Evolutionary conservation across 1,140 invertebrate genomes (phyloP).

Genomic region (Drosophila kanapiae): DNA sequence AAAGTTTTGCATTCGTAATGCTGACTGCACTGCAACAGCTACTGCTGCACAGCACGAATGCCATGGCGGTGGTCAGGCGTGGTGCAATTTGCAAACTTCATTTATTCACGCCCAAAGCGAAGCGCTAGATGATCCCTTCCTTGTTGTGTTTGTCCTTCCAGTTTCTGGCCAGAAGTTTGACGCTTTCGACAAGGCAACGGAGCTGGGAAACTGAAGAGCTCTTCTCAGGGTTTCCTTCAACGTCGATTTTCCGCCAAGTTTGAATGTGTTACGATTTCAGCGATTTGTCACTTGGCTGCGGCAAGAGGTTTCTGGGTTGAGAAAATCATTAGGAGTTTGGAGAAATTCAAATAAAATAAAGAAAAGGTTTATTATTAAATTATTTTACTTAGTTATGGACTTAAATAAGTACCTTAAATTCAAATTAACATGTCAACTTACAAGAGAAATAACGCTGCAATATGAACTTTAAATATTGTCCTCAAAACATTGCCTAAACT

Average conservation of each 20-base stretch:
- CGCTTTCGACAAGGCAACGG: constrained; percentile 71
- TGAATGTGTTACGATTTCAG: constrained; percentile 19
- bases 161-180: constrained; percentile 70
- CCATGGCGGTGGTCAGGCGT: constrained; percentile 78
- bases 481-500: neutral
- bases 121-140: constrained; percentile 46
- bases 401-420: too few relatives aligned
- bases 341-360: neutral
- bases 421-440: neutral
- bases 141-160: constrained; percentile 70
- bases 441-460: too few relatives aligned
- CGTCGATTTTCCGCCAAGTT: neutral
- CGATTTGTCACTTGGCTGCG: constrained; percentile 72
- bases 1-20: constrained; percentile 82
- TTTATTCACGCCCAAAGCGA: constrained; percentile 80
- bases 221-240: constrained; percentile 19
- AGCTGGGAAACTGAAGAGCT: constrained; percentile 43
- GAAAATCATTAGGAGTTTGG: neutral
- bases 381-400: too few relatives aligned
- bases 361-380: too few relatives aligned
- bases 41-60: constrained; percentile 34
- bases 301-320: constrained; percentile 22
- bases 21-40: constrained; percentile 43
- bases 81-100: constrained; percentile 84
- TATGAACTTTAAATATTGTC: too few relatives aligned